phyloP scores from a whole-genome alignment of 2,888 invertebrate genomes.

The Zeuzera pyrina region DNA sequence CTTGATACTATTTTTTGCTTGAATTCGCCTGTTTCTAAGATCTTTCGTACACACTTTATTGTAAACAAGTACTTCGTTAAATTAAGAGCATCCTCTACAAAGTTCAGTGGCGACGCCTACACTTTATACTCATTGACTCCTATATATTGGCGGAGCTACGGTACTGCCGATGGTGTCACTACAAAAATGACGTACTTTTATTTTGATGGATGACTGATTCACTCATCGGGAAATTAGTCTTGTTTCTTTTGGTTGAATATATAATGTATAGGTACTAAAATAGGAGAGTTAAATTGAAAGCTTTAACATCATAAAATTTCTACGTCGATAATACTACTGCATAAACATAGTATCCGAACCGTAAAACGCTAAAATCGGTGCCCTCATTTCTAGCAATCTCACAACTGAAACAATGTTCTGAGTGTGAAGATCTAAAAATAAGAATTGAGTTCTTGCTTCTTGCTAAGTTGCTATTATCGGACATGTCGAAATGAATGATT shows the following conservation, averaged over 20 bases:
- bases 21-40: too few species aligned
- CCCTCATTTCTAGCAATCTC: slow-evolving; percentile 37
- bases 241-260: neutral
- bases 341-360: slow-evolving; percentile 31
- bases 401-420: slow-evolving; percentile 21
- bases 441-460: slow-evolving; percentile 19
- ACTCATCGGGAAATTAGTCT: slow-evolving; percentile 23
- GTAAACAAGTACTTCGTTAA: too few species aligned
- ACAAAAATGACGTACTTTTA: slow-evolving; percentile 35
- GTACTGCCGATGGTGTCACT: slow-evolving; percentile 39
- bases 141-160: slow-evolving; percentile 22
- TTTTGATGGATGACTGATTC: slow-evolving; percentile 37
- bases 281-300: too few species aligned
- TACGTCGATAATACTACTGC: slow-evolving; percentile 1
- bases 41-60: too few species aligned
- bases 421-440: slow-evolving; percentile 41
- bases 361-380: slow-evolving; percentile 30
- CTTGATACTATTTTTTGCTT: too few species aligned
- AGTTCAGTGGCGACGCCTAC: slow-evolving; percentile 55
- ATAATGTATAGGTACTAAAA: too few species aligned
- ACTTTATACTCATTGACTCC: slow-evolving; percentile 45
- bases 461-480: too few species aligned
- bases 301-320: too few species aligned
- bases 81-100: slow-evolving; percentile 57
- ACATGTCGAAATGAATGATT: slow-evolving; percentile 13